These are phyloP conservation scores for Drosophila percnosoma DNA, from an alignment of 2,888 invertebrate genomes.

Conservation along the genomic window DNA sequence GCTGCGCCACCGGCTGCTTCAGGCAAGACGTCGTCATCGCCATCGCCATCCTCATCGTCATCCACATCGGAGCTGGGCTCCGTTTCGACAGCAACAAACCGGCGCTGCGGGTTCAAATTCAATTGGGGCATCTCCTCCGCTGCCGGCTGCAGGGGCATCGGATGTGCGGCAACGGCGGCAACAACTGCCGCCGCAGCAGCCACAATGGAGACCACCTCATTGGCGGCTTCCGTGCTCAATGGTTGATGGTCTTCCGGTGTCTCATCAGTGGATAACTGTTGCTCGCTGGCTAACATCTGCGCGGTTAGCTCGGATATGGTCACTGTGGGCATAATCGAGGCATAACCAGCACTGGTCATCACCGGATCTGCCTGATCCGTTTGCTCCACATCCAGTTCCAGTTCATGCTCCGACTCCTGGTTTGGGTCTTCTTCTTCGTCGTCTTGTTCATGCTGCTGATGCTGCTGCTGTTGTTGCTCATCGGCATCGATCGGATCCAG, in stretches of 20 bases:
- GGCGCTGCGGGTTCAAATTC: slow-evolving; percentile 1
- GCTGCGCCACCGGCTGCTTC: slow-evolving; percentile 10
- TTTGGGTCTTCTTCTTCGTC: not conserved
- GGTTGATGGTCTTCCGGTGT: slow-evolving; percentile 1
- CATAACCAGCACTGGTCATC: slow-evolving; percentile 1
- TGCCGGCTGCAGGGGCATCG: not conserved
- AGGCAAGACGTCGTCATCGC: slow-evolving; percentile 1
- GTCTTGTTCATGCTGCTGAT: not conserved
- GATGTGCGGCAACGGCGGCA: slow-evolving; percentile 1
- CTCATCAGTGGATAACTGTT: slow-evolving; percentile 12
- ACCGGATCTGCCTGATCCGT: slow-evolving; percentile 1
- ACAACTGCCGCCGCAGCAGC: slow-evolving; percentile 11
- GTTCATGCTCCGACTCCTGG: slow-evolving; percentile 7
- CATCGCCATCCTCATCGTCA: slow-evolving; percentile 9
- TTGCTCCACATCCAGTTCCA: not conserved
- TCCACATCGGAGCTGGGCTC: slow-evolving; percentile 9
- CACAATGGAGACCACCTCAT: slow-evolving; percentile 19
- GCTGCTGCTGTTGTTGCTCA: slow-evolving; percentile 15
- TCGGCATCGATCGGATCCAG: slow-evolving; percentile 6
- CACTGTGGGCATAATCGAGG: slow-evolving; percentile 9
- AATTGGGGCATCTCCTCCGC: slow-evolving; percentile 15
- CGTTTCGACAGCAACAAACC: not conserved
- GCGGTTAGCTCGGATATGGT: slow-evolving; percentile 40
- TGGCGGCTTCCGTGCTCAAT: slow-evolving; percentile 10
- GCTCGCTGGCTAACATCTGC: slow-evolving; percentile 34